Evolutionary conservation across 1,140 invertebrate species (phyloP).

Genomic region (Drosophila santomea): DNA sequence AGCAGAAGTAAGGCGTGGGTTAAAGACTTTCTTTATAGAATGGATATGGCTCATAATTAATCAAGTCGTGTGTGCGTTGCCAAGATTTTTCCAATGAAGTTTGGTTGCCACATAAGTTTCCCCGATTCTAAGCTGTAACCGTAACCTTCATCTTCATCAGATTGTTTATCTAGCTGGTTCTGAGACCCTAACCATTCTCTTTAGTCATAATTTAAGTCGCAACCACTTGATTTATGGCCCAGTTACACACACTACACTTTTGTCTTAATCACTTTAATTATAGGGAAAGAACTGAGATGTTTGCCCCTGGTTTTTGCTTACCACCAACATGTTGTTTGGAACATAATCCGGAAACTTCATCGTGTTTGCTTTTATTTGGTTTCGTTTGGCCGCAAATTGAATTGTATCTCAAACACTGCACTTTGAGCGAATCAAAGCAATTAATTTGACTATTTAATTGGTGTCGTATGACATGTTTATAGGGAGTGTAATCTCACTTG

Average conservation of each 20-base stretch:
- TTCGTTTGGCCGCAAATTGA: constrained; percentile 49
- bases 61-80: constrained; percentile 16
- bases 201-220: constrained; percentile 51
- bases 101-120: constrained; percentile 5
- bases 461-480: constrained; percentile 63
- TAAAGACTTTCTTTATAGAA: constrained; percentile 40
- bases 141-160: constrained; percentile 26
- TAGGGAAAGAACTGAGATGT: constrained; percentile 43
- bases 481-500: constrained; percentile 35
- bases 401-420: constrained; percentile 63
- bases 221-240: constrained; percentile 62
- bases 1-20: constrained; percentile 51
- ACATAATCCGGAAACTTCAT: constrained; percentile 84
- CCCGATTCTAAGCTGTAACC: not conserved
- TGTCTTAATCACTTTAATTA: constrained; percentile 52
- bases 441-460: constrained; percentile 69
- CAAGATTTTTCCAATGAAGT: too few species aligned
- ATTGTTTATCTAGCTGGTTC: constrained; percentile 19
- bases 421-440: constrained; percentile 65
- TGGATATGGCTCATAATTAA: constrained; percentile 24
- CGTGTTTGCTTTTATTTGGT: constrained; percentile 42
- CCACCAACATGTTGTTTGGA: constrained; percentile 82
- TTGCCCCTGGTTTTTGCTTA: constrained; percentile 48
- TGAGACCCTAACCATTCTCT: constrained; percentile 16
- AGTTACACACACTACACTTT: constrained; percentile 36